These are phyloP conservation scores for Drosophila subsilvestris DNA, from an alignment of 2,888 invertebrate genomes.

Conservation along the genomic window DNA sequence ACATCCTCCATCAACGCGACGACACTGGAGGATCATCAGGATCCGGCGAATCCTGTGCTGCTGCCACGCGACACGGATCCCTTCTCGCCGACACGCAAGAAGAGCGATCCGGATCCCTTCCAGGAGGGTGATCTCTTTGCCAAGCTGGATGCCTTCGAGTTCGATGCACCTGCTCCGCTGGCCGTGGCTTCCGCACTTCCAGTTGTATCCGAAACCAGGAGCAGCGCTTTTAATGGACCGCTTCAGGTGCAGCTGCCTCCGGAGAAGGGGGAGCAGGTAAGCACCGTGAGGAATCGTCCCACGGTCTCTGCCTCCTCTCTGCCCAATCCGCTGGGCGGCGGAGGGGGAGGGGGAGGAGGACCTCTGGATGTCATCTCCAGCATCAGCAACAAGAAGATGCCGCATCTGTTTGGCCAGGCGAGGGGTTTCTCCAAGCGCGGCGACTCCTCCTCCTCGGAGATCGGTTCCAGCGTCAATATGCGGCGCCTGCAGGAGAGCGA, in stretches of 20 bases:
- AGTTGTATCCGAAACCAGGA: constrained; percentile 61
- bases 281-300: constrained; percentile 74
- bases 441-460: constrained; percentile 53
- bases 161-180: constrained; percentile 75
- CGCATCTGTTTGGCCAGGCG: constrained; percentile 84
- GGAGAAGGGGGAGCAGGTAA: constrained; percentile 84
- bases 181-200: constrained; percentile 34
- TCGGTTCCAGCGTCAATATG: constrained; percentile 84
- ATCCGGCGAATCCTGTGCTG: constrained; percentile 83
- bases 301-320: constrained; percentile 41
- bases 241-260: constrained; percentile 89
- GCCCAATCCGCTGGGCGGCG: constrained; percentile 38
- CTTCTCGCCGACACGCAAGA: constrained; percentile 84
- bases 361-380: constrained; percentile 84
- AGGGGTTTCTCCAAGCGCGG: constrained; percentile 82
- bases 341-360: constrained; percentile 48
- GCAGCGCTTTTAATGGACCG: constrained; percentile 87
- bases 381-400: constrained; percentile 84
- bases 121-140: constrained; percentile 85
- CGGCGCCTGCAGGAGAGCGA: constrained; percentile 84
- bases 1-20: neutral
- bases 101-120: constrained; percentile 90
- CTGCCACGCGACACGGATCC: constrained; percentile 84
- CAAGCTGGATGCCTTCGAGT: constrained; percentile 84
- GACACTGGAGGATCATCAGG: constrained; percentile 37